Conservation (phyloP, 2,113 vertebrate species). For the Jaculus jaculus region DNA sequence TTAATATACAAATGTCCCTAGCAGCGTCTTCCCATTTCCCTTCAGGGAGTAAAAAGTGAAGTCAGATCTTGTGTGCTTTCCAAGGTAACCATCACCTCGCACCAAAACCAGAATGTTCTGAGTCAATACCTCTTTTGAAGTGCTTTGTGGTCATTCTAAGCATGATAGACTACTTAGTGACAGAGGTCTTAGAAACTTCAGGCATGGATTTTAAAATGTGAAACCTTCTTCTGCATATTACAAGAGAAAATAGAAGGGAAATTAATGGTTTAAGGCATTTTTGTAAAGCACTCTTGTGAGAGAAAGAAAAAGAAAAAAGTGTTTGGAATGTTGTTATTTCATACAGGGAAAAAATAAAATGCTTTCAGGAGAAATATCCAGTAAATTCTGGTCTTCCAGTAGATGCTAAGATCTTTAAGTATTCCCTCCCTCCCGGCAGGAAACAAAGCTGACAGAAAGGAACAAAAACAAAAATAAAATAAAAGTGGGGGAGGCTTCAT, state of each 20-base stretch:
- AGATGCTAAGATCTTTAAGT: slow-evolving; percentile 6
- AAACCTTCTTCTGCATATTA: background rate
- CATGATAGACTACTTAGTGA: background rate
- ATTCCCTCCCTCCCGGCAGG: background rate
- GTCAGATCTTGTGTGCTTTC: background rate
- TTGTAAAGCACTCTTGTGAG: background rate
- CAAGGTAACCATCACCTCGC: background rate
- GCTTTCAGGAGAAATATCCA: slow-evolving; percentile 15
- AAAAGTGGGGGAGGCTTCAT: background rate
- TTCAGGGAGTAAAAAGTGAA: slow-evolving; percentile 14
- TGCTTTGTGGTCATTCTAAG: background rate
- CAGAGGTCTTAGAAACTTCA: background rate
- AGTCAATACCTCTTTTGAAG: background rate
- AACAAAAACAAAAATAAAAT: slow-evolving; percentile 29
- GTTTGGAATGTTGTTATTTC: slow-evolving; percentile 51
- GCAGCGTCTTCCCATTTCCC: slow-evolving; percentile 48
- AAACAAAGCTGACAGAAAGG: background rate
- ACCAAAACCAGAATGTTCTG: background rate
- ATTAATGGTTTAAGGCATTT: slow-evolving; percentile 10
- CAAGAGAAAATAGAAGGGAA: background rate
- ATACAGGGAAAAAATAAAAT: background rate
- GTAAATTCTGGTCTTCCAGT: slow-evolving; percentile 31
- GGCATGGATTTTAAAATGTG: background rate
- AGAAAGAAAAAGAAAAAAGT: slow-evolving; percentile 28
- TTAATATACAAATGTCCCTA: background rate